A percentile compares a stretch with the other conserved stretches of the same genome.
These are phyloP conservation scores for Heterodera filipjevi DNA, from an alignment of 2,888 invertebrate genomes.

Conservation along the genomic window DNA sequence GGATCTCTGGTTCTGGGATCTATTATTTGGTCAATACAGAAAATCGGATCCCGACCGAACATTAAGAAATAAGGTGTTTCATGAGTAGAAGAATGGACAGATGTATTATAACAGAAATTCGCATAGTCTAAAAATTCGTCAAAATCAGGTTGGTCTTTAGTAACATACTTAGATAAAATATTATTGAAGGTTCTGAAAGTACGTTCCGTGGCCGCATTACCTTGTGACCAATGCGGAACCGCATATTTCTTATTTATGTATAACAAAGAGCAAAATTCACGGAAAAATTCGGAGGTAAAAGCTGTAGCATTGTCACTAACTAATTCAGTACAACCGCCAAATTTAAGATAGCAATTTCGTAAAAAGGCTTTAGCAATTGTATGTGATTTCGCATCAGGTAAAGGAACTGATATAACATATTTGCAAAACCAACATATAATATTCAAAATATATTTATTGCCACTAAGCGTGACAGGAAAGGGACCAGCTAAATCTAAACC, in stretches of 20 bases:
- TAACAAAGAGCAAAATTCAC: slow-evolving; percentile 37
- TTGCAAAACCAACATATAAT: slow-evolving; percentile 35
- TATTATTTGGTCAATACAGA: slow-evolving; percentile 33
- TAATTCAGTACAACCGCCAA: slow-evolving; percentile 46
- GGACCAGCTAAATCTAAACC: slow-evolving; percentile 37
- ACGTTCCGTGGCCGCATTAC: slow-evolving; percentile 54
- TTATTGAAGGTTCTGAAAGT: slow-evolving; percentile 38
- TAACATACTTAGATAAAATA: slow-evolving; percentile 30
- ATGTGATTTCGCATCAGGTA: slow-evolving; percentile 58
- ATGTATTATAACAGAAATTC: slow-evolving; percentile 41
- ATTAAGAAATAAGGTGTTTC: slow-evolving; percentile 41
- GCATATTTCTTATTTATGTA: slow-evolving; percentile 38
- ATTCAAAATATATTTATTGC: slow-evolving; percentile 32
- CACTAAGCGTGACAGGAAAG: not conserved
- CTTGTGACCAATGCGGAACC: slow-evolving; percentile 39
- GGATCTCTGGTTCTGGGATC: not conserved
- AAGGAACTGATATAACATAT: slow-evolving; percentile 51
- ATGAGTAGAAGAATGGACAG: slow-evolving; percentile 32
- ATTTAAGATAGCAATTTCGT: slow-evolving; percentile 41
- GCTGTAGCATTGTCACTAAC: slow-evolving; percentile 49
- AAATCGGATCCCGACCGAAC: slow-evolving; percentile 39
- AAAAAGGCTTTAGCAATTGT: slow-evolving; percentile 58
- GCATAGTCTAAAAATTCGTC: slow-evolving; percentile 25
- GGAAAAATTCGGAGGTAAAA: slow-evolving; percentile 36
- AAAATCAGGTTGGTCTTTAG: slow-evolving; percentile 31